Evolutionary conservation across 2,113 vertebrate species (phyloP), one percentile per base, ranked within the genome.

Genomic region (Phylloscopus trochilus): DNA sequence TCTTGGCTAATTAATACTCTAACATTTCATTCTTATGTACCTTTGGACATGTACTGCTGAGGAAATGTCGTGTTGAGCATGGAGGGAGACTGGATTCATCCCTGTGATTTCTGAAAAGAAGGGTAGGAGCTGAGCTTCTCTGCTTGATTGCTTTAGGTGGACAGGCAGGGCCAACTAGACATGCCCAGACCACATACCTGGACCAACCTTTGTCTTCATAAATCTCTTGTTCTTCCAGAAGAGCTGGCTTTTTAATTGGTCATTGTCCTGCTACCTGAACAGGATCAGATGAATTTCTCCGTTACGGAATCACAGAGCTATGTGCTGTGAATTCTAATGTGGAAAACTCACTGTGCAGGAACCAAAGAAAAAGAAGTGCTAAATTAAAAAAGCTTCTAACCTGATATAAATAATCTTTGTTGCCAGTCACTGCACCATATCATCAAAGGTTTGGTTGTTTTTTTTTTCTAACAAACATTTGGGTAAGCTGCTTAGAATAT

Each of bases 391-490:
- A 62, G 10, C 41, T 47, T 80, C 67, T 80, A 70, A 59, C 55
- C 22, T 86, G 79, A 52, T 37, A 23, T 82, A 78, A 81, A 78
- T 78, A 83, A 55, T 24, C 15, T 35, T 67, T 66, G 24, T 83
- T 76, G 28, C 31, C 35, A 37, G 33, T 49, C 43, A 75, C 52
- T 3, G 2, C 35, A 41, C 39, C 11, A 5, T 35, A 26, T 69
- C 10, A 31, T 73, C 35, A 69, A 68, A 87, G 15, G 4, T 0
- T 70, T 35, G n/a, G n/a, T n/a, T n/a, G n/a, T 76, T 7, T 0
- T 80, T 74, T 72, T 94, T 92, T 56, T 23, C 31, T 66, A 66
- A n/a, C 27, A 83, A 55, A 39, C 14, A 70, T 67, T 72, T 76
- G 43, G 19, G 24, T 18, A 95, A 87, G 8, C 24, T 30, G 39